Base-by-base conservation (phyloP, 1,140 invertebrate genomes). In the Nephila pilipes region DNA sequence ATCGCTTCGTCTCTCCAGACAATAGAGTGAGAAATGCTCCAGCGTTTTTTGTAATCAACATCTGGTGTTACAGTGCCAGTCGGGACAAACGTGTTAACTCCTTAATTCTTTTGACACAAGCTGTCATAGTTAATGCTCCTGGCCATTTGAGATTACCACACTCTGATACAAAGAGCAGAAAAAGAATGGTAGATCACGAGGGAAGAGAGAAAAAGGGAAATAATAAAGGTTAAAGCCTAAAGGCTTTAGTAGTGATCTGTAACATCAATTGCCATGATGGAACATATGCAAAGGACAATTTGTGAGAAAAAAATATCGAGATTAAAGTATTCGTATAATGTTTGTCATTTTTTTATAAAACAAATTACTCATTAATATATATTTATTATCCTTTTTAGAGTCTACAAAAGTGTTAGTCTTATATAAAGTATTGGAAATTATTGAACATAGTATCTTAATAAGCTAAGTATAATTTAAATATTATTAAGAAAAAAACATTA, bases 81-180 rank as follows among this genome's bases (percentile, higher is more conserved):
- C 65, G 25, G 25, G 25, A 81, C 79, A 46, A 46, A 81, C 79
- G n/a, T 54, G 79, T 81, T 46, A 46, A 81, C 79, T 36, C 36
- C 79, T 16, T 81, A 81, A 81, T 81, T 81, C 79, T 81, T 81
- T 81, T 81, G 79, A 81, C 79, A 81, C 79, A 38, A 46, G 22
- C 38, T 81, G 79, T 81, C 79, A 81, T 46, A 20, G 22, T 46
- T 46, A 54, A 54, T 54, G 46, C 6, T 81, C 46, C 46, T 22
- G 22, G 22, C 46, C 38, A 18, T 46, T 81, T 18, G 79, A 81
- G 79, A 81, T 54, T 81, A 81, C 79, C 79, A 25, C 36, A 20
- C 36, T 81, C 36, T n/a, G 36, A 46, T n/a, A 18, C n/a, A 5
- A 36, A 22, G 79, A 81, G 46, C 10, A 54, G 0, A 54, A 46